Evolutionary conservation across 2,797 vertebrate genomes (phyloP).

Genomic region (Darevskia mixta): DNA sequence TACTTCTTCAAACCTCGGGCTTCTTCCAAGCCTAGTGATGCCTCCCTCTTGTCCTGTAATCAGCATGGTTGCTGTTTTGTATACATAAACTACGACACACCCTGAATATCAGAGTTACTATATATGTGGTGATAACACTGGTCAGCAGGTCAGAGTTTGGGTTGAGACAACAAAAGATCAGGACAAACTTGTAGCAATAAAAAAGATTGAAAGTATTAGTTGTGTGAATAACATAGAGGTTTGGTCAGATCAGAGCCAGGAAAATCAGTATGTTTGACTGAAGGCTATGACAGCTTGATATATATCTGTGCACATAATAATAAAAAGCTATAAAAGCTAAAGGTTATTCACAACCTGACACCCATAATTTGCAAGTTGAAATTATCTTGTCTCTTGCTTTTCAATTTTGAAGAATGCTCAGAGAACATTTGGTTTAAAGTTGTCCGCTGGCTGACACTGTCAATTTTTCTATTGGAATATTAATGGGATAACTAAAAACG

Average conservation of each 20-base stretch:
- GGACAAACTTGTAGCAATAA: not conserved
- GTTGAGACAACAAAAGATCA: not conserved
- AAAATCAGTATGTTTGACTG: not conserved
- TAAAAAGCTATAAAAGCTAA: constrained; percentile 49
- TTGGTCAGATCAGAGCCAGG: constrained; percentile 27
- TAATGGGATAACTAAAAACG: constrained; percentile 48
- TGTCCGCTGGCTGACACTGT: constrained; percentile 1
- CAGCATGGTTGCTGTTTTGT: too few species aligned
- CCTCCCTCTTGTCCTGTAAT: too few species aligned
- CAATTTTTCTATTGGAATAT: constrained; percentile 49
- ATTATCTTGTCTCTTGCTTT: constrained; percentile 56
- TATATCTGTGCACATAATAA: constrained; percentile 45
- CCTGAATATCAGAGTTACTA: not conserved
- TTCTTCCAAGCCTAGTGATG: too few species aligned
- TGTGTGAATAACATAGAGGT: not conserved
- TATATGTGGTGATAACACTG: too few species aligned
- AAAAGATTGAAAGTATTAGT: constrained; percentile 9
- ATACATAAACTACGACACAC: too few species aligned
- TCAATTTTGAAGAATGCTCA: constrained; percentile 53
- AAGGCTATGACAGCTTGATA: constrained; percentile 40
- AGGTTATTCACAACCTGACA: constrained; percentile 49
- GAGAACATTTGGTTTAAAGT: constrained; percentile 41
- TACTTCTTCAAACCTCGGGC: too few species aligned
- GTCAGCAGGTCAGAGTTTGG: not conserved
- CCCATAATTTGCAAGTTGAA: constrained; percentile 58